phyloP scores from a whole-genome alignment of 2,113 vertebrate species.

The Forbesichthys agassizii region DNA sequence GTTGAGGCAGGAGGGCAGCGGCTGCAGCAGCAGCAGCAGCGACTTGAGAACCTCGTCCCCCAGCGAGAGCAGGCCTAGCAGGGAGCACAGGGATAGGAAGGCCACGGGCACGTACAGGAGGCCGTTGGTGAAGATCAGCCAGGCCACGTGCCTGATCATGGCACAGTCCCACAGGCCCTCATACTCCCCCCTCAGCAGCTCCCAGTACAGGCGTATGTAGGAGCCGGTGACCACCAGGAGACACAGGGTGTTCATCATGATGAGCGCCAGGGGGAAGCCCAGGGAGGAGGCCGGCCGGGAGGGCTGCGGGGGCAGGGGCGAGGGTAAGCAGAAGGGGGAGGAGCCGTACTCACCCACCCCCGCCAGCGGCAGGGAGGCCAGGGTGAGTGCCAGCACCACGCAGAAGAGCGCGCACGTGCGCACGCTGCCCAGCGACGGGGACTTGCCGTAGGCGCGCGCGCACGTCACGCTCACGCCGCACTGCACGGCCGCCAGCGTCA shows the following conservation, averaged over 20 bases:
- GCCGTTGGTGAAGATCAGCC: slow-evolving; percentile 93
- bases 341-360: slow-evolving; percentile 89
- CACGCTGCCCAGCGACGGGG: slow-evolving; percentile 77
- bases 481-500: slow-evolving; percentile 87
- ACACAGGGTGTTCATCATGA: slow-evolving; percentile 87
- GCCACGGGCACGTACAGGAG: slow-evolving; percentile 93
- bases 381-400: slow-evolving; percentile 78
- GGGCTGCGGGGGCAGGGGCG: slow-evolving; percentile 78
- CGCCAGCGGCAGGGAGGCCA: slow-evolving; percentile 82
- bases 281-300: slow-evolving; percentile 81
- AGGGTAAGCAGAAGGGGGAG: slow-evolving; percentile 90
- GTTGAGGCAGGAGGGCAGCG: slow-evolving; percentile 91
- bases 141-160: slow-evolving; percentile 93
- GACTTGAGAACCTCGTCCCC: slow-evolving; percentile 90
- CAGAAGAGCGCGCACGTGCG: slow-evolving; percentile 82
- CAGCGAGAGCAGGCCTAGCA: slow-evolving; percentile 86
- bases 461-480: slow-evolving; percentile 86
- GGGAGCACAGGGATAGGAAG: slow-evolving; percentile 90
- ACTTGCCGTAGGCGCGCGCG: slow-evolving; percentile 79
- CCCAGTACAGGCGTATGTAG: slow-evolving; percentile 91
- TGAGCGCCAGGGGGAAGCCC: slow-evolving; percentile 77
- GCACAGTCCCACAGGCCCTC: slow-evolving; percentile 89
- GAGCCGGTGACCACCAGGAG: slow-evolving; percentile 87
- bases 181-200: slow-evolving; percentile 84
- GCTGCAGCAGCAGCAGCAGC: slow-evolving; percentile 86